Evolutionary conservation across 2,888 invertebrate species (phyloP).

Genomic region (Nesidiocoris tenuis): DNA sequence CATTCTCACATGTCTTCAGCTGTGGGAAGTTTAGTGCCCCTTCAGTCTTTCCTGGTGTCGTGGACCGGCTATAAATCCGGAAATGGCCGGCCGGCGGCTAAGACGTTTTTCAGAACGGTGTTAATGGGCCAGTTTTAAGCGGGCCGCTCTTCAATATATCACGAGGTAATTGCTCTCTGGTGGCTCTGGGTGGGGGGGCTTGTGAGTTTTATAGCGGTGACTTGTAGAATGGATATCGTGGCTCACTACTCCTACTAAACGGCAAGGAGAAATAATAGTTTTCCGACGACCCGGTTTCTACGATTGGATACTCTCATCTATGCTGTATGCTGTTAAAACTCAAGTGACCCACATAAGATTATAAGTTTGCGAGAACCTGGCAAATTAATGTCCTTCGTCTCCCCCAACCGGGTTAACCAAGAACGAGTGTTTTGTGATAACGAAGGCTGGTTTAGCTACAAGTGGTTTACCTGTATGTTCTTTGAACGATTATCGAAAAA

Average conservation of each 20-base stretch:
- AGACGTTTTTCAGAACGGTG: constrained; percentile 11
- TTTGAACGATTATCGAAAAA: too few species aligned
- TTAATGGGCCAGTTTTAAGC: constrained; percentile 13
- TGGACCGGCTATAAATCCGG: constrained; percentile 6
- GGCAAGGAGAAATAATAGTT: background rate
- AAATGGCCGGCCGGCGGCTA: background rate
- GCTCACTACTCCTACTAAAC: background rate
- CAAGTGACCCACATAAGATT: too few species aligned
- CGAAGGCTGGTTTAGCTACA: too few species aligned
- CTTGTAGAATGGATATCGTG: background rate
- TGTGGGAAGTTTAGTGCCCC: background rate
- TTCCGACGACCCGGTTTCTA: background rate
- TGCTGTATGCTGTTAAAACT: too few species aligned
- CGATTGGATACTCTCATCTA: too few species aligned
- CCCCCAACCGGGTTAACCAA: too few species aligned
- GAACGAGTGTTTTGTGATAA: too few species aligned
- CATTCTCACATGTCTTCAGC: background rate
- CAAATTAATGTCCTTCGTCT: too few species aligned
- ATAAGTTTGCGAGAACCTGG: too few species aligned
- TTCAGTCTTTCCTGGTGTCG: background rate
- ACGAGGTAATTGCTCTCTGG: background rate
- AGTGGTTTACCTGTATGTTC: too few species aligned
- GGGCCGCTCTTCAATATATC: background rate
- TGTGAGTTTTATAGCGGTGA: background rate
- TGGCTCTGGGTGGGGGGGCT: background rate